These are phyloP conservation scores for Sceloporus tristichus DNA, from an alignment of 2,113 vertebrate species.

Conservation along the genomic window DNA sequence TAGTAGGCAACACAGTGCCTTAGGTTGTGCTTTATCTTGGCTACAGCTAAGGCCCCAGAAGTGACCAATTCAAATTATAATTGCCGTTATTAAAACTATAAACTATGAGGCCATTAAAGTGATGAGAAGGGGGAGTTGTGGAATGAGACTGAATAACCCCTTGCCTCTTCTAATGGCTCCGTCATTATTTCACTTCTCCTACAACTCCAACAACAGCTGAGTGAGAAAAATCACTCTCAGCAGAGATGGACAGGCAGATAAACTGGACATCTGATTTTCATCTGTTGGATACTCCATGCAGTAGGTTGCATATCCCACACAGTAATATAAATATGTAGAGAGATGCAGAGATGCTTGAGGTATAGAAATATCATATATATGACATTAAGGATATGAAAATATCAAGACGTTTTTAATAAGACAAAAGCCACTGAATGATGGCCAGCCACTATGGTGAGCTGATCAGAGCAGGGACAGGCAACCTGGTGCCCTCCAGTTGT, in stretches of 20 bases:
- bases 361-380: neutral
- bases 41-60: neutral
- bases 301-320: neutral
- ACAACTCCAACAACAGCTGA: neutral
- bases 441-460: neutral
- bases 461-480: too few species aligned
- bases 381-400: neutral
- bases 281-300: too few species aligned
- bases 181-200: neutral
- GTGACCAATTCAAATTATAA: slow-evolving; percentile 12
- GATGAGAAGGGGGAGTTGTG: neutral
- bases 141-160: slow-evolving; percentile 8
- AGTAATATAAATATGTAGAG: neutral
- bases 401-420: neutral
- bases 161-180: slow-evolving; percentile 5
- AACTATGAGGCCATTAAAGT: slow-evolving; percentile 25
- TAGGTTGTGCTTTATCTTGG: slow-evolving; percentile 24
- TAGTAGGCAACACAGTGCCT: neutral
- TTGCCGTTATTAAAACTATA: slow-evolving; percentile 20
- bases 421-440: neutral
- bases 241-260: neutral
- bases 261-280: neutral
- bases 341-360: neutral
- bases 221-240: neutral
- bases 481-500: neutral